Evolutionary conservation across 2,113 vertebrate species (phyloP).

Genomic region (Ahaetulla prasina): DNA sequence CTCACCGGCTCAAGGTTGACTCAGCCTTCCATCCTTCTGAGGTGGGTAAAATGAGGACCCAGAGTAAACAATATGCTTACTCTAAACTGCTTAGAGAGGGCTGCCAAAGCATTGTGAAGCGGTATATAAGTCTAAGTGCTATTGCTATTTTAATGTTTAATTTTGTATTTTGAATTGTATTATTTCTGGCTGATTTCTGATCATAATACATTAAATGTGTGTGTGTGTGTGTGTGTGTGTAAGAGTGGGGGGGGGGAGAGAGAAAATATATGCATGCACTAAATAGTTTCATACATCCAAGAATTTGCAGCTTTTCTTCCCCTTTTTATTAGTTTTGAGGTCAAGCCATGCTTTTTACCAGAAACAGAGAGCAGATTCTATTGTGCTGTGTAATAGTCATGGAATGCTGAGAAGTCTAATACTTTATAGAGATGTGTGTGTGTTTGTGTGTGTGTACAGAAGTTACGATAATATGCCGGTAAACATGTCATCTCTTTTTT

Average conservation of each 20-base stretch:
- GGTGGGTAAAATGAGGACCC: no score
- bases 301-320: neutral
- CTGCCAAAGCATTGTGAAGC: no score
- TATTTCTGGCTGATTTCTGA: neutral
- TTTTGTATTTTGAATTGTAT: neutral
- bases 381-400: conserved; percentile 59
- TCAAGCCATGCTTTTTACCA: conserved; percentile 64
- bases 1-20: no score
- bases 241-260: neutral
- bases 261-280: neutral
- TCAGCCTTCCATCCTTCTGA: no score
- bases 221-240: no score
- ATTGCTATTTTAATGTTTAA: neutral
- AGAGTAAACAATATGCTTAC: no score
- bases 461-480: conserved; percentile 20
- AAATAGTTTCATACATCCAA: neutral
- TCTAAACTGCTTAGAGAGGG: no score
- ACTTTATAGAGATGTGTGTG: conserved; percentile 58
- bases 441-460: conserved; percentile 47
- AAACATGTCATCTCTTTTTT: conserved; percentile 1
- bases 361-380: conserved; percentile 40
- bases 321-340: conserved; percentile 19
- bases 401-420: conserved; percentile 71
- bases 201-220: neutral
- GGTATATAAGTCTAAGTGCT: no score